Evolutionary conservation across 2,888 invertebrate species (phyloP), one percentile per base, ranked within the genome.

Genomic region (Strigamia maritima): DNA sequence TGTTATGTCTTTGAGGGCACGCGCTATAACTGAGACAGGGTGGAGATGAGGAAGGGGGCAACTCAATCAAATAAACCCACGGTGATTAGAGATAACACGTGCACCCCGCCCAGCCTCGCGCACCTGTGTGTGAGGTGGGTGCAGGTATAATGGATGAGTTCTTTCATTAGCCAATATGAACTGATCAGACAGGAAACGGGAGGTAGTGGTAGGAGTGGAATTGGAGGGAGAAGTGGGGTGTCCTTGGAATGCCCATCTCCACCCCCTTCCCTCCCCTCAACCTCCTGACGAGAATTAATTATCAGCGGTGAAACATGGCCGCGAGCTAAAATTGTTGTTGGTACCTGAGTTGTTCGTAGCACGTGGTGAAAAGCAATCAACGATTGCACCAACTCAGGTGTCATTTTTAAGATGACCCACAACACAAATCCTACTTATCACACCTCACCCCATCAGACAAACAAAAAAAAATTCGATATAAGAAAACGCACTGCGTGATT

Each of bases 141-240:
- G 75, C 75, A 60, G 60, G 60, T 75, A 28, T 75, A 75, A 75
- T 75, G 75, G 75, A 75, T 35, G 75, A 35, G 75, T 35, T 35
- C 75, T 75, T 28, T 75, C 75, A 75, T 75, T 75, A 75, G 75
- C 75, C 75, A 75, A 75, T 75, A 75, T 60, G 60, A 60, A 60
- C 60, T 60, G 60, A 60, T 60, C 60, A 60, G 60, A 75, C 75
- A 31, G 75, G 75, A 35, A 75, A 75, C n/a, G 75, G 60, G 22
- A 49, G 49, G 49, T 49, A 31, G 31, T 31, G 44, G 44, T 44
- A 10, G 70, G 35, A 75, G 31, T n/a, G 28, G 31, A n/a, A 31
- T 31, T 31, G 31, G 31, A 26, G 28, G 75, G 28, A 75, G 75
- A 4, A 31, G 31, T 31, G 75, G 75, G 75, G 31, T 31, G 35